Evolutionary conservation across 1,140 invertebrate species (phyloP).

Genomic region (Bombus fervidus): DNA sequence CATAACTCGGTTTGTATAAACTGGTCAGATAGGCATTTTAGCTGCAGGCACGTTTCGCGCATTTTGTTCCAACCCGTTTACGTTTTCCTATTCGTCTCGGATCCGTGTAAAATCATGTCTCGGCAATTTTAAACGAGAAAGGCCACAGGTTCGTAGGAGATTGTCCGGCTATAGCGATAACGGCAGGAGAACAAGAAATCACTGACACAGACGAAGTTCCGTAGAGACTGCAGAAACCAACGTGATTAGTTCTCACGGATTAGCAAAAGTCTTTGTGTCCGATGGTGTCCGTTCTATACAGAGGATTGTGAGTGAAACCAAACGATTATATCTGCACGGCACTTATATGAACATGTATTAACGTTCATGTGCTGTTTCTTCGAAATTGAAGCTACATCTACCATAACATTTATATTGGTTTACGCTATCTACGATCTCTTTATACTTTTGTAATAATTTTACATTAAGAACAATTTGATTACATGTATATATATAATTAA

Average conservation of each 20-base stretch:
- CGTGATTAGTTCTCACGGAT: constrained; percentile 38
- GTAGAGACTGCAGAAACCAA: not conserved
- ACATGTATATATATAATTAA: too few relatives aligned
- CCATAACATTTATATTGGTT: not conserved
- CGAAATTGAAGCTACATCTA: not conserved
- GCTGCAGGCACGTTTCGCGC: too few relatives aligned
- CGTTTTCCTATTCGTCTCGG: not conserved
- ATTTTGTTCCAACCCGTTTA: not conserved
- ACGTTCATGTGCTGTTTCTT: not conserved
- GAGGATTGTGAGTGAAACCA: constrained; percentile 18
- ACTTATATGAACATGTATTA: not conserved
- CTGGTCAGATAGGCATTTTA: not conserved
- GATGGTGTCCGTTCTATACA: not conserved
- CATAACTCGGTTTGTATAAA: constrained; percentile 30
- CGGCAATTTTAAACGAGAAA: not conserved
- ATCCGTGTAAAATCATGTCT: not conserved
- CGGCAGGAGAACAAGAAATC: constrained; percentile 12
- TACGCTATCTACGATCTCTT: too few relatives aligned
- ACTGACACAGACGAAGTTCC: not conserved
- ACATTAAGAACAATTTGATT: not conserved
- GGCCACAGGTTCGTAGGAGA: not conserved
- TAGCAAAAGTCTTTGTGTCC: constrained; percentile 18
- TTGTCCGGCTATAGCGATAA: not conserved
- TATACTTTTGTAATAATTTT: too few relatives aligned
- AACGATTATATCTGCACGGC: not conserved